Evolutionary conservation across 1,140 invertebrate genomes (phyloP).

Genomic region (Gryon sp.): DNA sequence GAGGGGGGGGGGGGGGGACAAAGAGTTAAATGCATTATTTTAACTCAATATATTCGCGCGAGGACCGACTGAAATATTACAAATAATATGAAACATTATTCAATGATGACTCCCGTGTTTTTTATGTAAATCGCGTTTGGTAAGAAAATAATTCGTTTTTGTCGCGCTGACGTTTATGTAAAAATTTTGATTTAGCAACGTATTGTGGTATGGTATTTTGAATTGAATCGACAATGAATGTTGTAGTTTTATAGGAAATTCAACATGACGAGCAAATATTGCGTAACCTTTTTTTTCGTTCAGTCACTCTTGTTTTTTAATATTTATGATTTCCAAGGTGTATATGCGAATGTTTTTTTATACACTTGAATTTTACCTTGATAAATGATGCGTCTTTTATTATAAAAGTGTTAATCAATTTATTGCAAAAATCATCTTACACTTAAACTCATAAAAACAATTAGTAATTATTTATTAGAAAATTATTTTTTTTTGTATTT

Average conservation of each 20-base stretch:
- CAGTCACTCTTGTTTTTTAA: slow-evolving; percentile 36
- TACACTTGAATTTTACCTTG: too few relatives aligned
- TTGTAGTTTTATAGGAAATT: slow-evolving; percentile 57
- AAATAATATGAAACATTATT: slow-evolving; percentile 64
- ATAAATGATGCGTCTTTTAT: too few relatives aligned
- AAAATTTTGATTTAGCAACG: slow-evolving; percentile 60
- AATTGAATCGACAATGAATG: slow-evolving; percentile 62
- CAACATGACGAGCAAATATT: slow-evolving; percentile 33
- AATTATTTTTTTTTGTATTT: too few relatives aligned
- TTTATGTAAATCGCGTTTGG: slow-evolving; percentile 56
- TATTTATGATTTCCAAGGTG: slow-evolving; percentile 24
- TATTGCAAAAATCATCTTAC: too few relatives aligned
- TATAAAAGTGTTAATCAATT: too few relatives aligned
- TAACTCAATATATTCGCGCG: slow-evolving; percentile 61
- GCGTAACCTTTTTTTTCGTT: slow-evolving; percentile 2
- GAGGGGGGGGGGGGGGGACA: slow-evolving; percentile 57
- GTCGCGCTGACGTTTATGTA: slow-evolving; percentile 59
- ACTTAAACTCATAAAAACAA: too few relatives aligned
- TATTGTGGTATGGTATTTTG: slow-evolving; percentile 53
- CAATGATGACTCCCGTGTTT: slow-evolving; percentile 61
- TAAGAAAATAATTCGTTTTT: slow-evolving; percentile 62
- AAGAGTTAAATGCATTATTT: slow-evolving; percentile 64
- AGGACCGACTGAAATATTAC: slow-evolving; percentile 57
- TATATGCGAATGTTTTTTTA: slow-evolving; percentile 9
- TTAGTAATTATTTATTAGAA: too few relatives aligned